Base-by-base conservation (phyloP, 2,113 vertebrate species). In the Microtus montanus region DNA sequence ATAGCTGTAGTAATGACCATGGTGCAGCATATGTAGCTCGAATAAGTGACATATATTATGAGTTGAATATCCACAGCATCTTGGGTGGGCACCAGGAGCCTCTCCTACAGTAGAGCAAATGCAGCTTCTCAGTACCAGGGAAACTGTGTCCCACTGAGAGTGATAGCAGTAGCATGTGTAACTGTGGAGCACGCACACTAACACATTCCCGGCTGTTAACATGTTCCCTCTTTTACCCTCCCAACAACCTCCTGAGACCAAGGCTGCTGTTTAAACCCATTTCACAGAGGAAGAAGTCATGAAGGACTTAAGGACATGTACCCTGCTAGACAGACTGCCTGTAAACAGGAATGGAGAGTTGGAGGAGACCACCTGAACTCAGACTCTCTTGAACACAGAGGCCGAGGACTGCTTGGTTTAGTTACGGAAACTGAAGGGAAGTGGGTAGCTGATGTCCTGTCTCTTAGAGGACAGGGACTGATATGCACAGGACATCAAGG, bases 21-120 rank as follows among this genome's bases (percentile, higher is more conserved):
- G n/a, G 14, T 5, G 2, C 24, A 2, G 35, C 0, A 9, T 4
- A 11, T 2, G 1, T 49, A 52, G 64, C 12, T 24, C 10, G 6
- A 10, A 8, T 44, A 54, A 49, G 44, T 41, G 41, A 17, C 1
- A 64, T 4, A 44, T 0, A 20, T 28, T 10, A 30, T 11, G 11
- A 8, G 30, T 14, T 41, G 3, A 49, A 58, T 41, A 30, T 74
- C 64, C 17, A 49, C 13, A 47, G 13, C 47, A 64, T 22, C n/a
- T 47, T 2, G 47, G 44, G 15, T 2, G 47, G 68, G 88, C 20
- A 44, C 49, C 17, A 3, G 28, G 5, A n/a, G 38, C 33, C 64
- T 38, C 5, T 58, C 52, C 47, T 30, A 66, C 47, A 68, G 0
- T 0, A 52, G 79, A 28, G 41, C 8, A 33, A 44, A 64, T 28